Base-by-base conservation (phyloP, 2,113 vertebrate genomes). In the Mesitornis unicolor region DNA sequence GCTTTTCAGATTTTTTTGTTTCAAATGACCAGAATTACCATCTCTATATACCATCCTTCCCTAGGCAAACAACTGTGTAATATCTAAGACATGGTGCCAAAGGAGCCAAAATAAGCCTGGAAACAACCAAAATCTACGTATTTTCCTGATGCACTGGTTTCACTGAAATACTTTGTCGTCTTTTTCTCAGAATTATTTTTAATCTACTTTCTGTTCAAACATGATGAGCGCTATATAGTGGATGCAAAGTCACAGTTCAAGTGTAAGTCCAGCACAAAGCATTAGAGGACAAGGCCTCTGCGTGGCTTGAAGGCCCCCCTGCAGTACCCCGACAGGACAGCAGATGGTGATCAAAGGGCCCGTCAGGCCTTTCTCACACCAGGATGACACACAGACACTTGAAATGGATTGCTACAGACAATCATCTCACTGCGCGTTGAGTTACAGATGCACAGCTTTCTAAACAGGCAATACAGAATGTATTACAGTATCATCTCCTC, bases 261-360 rank as follows among this genome's bases (percentile, higher is more conserved):
- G 21, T 36, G 2, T 25, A 80, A 40, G n/a, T 22, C 25, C 36
- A 78, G 28, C 45, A 12, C 18, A 33, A 22, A n/a, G 13, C 15
- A 6, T 12, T 19, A 5, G 40, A 45, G 63, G 36, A 50, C 19
- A 2, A 21, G 21, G n/a, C 11, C 21, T 35, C 24, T 13, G 16
- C 36, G 16, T 11, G 43, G 24, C 40, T 33, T n/a, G n/a, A n/a
- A n/a, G n/a, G 64, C 1, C 9, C 4, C 50, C 78, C 78, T 95
- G 84, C 84, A 95, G 69, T 92, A 60, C 92, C 60, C 11, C 11
- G 20, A 2, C 38, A 31, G 9, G 29, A 80, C 97, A 90, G 96
- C 94, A 97, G 97, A 38, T 94, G 97, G 97, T 64, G 86, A 82
- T 36, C 73, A 29, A 51, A 40, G 47, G 90, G 88, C 59, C 88